A percentile compares a stretch with the other conserved stretches of the same genome.
Conservation (phyloP, 2,113 vertebrate species). For the Campylomormyrus numenius region DNA sequence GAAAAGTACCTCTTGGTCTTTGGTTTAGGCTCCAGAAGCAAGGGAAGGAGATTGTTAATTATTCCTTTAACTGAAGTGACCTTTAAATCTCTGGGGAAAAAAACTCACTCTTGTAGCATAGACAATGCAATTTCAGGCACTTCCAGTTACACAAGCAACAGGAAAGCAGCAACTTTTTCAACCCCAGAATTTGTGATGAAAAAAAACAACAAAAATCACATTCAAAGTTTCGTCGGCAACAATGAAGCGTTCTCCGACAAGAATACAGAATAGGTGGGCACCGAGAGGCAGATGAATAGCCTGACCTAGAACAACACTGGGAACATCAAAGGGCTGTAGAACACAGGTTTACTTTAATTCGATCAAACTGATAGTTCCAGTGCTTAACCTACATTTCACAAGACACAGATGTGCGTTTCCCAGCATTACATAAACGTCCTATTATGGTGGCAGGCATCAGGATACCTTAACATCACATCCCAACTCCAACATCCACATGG, state of each 20-base stretch:
- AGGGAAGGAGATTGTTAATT: constrained; percentile 33
- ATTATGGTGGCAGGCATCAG: background rate
- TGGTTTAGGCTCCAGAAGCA: constrained; percentile 31
- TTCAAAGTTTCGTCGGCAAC: background rate
- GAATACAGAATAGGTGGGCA: background rate
- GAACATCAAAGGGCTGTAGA: background rate
- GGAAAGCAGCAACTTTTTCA: background rate
- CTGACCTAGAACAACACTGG: background rate
- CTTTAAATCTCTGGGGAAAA: background rate
- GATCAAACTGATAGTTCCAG: background rate
- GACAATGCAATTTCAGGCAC: background rate
- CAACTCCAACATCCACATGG: background rate
- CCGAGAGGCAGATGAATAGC: background rate
- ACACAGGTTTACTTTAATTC: background rate
- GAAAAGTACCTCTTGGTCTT: constrained; percentile 19
- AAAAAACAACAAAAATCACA: background rate
- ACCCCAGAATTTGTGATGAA: background rate
- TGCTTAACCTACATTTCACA: background rate
- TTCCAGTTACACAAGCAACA: background rate
- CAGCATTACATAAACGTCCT: background rate
- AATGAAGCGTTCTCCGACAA: background rate
- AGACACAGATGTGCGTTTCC: background rate
- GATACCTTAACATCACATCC: background rate
- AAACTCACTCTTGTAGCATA: no score
- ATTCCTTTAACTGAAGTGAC: constrained; percentile 29